Evolutionary conservation across 2,888 invertebrate genomes (phyloP), one percentile per base, ranked within the genome.

Genomic region (Xylota sylvarum): DNA sequence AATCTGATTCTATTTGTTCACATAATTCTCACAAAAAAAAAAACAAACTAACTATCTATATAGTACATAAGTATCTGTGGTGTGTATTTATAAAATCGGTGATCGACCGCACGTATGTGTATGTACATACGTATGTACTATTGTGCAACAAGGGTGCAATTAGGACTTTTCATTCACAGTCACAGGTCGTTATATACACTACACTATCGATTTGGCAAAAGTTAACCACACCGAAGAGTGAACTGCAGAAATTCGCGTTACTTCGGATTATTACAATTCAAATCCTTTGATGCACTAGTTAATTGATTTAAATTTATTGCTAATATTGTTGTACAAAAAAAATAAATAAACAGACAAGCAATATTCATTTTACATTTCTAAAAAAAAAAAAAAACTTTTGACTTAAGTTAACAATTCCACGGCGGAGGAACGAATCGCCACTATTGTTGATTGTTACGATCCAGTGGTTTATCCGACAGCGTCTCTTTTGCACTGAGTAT

Each of bases 141-240:
- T 84, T 79, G 84, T 84, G 84, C 84, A 84, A 84, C 69, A 69
- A 79, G 50, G 50, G 14, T 79, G 55, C 67, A 79, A 58, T 58
- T 55, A 74, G 64, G 67, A 67, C 60, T 67, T 65, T 73, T 73
- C 78, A 67, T 79, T 79, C 58, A 69, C 67, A 84, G 55, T 79
- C 70, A 74, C 67, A 84, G 69, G 67, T 69, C 77, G 35, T 17
- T 27, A n/a, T 55, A 55, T 55, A 52, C 60, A 30, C 69, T 67
- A 69, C 65, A 60, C 74, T 85, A 85, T 85, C 85, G 85, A 85
- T 85, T 85, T 85, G 72, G 81, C 85, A 85, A 85, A 79, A 84
- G 56, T 69, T 40, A 64, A 74, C 52, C 74, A 64, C 52, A 50
- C 27, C 27, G 23, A 17, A 23, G 23, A 52, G 12, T 64, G 52